phyloP scores from a whole-genome alignment of 2,888 invertebrate species.

The Rotaria macrura region DNA sequence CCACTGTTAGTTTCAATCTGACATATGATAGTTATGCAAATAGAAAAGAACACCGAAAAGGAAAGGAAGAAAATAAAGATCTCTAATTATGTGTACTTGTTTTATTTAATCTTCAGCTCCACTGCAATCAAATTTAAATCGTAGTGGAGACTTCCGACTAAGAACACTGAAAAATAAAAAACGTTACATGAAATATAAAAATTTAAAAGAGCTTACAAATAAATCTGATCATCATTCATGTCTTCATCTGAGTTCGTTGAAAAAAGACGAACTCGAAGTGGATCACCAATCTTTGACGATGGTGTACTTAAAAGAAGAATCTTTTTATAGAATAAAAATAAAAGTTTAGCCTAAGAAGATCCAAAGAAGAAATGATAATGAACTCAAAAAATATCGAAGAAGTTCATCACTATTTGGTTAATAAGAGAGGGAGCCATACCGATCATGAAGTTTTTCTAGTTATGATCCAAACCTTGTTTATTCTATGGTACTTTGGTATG shows the following conservation, averaged over 20 bases:
- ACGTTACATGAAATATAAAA: background rate
- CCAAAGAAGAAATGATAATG: too few species aligned
- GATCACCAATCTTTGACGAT: background rate
- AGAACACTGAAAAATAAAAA: background rate
- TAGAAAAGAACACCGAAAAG: background rate
- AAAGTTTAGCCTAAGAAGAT: too few species aligned
- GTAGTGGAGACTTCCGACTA: constrained; percentile 9
- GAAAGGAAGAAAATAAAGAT: background rate
- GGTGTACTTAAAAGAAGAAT: background rate
- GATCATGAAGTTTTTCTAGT: too few species aligned
- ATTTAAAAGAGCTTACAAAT: background rate
- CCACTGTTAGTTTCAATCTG: background rate
- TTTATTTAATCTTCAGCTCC: background rate
- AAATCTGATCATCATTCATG: background rate
- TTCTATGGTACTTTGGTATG: too few species aligned
- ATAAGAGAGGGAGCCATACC: too few species aligned
- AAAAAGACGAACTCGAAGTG: constrained; percentile 1
- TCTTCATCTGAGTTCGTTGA: background rate
- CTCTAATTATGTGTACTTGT: background rate
- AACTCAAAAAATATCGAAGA: too few species aligned
- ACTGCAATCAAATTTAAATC: background rate
- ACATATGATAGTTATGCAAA: background rate
- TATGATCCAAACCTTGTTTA: too few species aligned
- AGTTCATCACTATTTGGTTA: too few species aligned
- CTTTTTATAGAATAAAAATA: background rate